These are phyloP conservation scores for Cryptocephalus moraei DNA, from an alignment of 2,888 invertebrate genomes.

Conservation along the genomic window DNA sequence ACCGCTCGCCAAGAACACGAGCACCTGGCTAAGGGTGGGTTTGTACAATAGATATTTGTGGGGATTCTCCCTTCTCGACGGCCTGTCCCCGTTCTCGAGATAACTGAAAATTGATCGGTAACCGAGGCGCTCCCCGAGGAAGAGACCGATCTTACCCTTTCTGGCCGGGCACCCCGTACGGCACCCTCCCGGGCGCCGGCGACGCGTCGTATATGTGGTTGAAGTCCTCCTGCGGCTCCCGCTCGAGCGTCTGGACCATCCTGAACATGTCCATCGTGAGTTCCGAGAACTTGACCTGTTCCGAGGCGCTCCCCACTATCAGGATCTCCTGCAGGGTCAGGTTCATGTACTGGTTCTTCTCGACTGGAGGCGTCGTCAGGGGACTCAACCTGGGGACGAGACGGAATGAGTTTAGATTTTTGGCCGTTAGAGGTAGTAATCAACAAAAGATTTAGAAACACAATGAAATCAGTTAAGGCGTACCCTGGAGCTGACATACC, in stretches of 20 bases:
- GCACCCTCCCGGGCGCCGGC: conserved; percentile 57
- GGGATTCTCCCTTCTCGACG: conserved; percentile 73
- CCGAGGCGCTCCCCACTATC: conserved; percentile 85
- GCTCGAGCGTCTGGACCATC: conserved; percentile 89
- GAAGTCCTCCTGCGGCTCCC: conserved; percentile 78
- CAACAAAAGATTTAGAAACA: no score
- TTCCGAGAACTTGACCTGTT: conserved; percentile 94
- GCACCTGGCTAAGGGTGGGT: conserved; percentile 86
- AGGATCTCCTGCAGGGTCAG: conserved; percentile 86
- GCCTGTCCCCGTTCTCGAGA: conserved; percentile 61
- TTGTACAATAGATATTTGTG: conserved; percentile 95
- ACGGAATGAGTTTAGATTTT: no score
- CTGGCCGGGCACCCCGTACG: conserved; percentile 38
- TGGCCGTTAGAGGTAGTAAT: no score
- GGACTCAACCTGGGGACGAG: conserved; percentile 57
- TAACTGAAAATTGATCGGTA: conserved; percentile 23
- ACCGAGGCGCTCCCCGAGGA: neutral
- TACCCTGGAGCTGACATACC: no score
- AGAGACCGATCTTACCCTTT: conserved; percentile 27
- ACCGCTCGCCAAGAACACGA: conserved; percentile 85
- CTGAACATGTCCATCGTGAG: conserved; percentile 96
- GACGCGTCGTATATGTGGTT: conserved; percentile 64
- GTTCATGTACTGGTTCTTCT: conserved; percentile 77
- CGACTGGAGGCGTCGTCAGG: conserved; percentile 76
- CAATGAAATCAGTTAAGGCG: no score